phyloP scores from a whole-genome alignment of 2,113 vertebrate genomes.

The Emydocephalus ijimae region DNA sequence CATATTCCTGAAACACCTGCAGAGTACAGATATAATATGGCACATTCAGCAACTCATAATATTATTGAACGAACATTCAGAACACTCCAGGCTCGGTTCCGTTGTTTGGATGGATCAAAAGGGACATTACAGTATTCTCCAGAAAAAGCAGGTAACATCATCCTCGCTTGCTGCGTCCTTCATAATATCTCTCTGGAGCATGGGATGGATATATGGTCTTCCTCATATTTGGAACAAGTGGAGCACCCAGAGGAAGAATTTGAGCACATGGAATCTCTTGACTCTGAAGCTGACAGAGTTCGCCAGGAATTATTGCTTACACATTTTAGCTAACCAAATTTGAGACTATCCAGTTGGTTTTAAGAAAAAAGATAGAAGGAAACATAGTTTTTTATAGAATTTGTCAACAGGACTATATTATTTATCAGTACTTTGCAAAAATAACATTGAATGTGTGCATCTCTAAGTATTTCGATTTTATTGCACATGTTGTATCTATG shows the following conservation, averaged over 20 bases:
- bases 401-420: conserved; percentile 1
- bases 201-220: conserved; percentile 87
- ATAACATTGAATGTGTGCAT: conserved; percentile 17
- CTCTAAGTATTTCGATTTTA: conserved; percentile 3
- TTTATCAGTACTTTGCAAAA: not conserved
- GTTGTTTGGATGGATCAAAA: conserved; percentile 89
- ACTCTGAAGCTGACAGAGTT: conserved; percentile 80
- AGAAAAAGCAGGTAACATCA: conserved; percentile 89
- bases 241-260: conserved; percentile 80
- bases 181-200: conserved; percentile 92
- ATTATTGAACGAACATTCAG: conserved; percentile 85
- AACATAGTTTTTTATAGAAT: not conserved
- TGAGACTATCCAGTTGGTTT: not conserved
- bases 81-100: conserved; percentile 86
- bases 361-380: not conserved
- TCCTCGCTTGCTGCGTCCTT: conserved; percentile 92
- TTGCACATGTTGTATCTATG: conserved; percentile 9
- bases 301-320: conserved; percentile 82
- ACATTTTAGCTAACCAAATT: conserved; percentile 78
- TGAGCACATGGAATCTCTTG: conserved; percentile 78
- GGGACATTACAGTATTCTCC: conserved; percentile 93
- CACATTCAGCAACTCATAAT: conserved; percentile 83
- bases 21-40: conserved; percentile 87
- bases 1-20: conserved; percentile 80
- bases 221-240: conserved; percentile 69